Base-by-base conservation (phyloP, 1,140 invertebrate genomes). In the Belonocnema kinseyi region DNA sequence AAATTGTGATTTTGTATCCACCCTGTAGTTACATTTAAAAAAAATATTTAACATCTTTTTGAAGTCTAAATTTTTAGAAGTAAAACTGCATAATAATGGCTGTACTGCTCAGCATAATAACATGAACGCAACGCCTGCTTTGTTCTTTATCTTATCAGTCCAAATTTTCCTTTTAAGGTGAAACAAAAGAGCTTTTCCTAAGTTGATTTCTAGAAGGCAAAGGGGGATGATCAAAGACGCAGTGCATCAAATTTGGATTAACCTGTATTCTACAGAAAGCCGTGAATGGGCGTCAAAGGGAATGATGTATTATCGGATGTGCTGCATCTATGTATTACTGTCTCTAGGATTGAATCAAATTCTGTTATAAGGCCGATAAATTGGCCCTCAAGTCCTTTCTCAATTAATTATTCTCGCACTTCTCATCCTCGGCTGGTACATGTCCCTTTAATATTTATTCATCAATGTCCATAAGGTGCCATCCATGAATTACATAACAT, bases 271-370 rank as follows among this genome's bases (percentile, higher is more conserved):
- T 26, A 66, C 26, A 66, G 33, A 66, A 66, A 66, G 61, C 21
- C 61, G 46, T 66, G 61, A n/a, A 40, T 66, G 40, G 61, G 33
- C 61, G 26, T 66, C 61, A 66, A 66, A 66, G 61, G 61, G 61
- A 66, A 66, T 66, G 61, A 66, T 66, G 61, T 66, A 66, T 66
- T 66, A 66, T 66, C 61, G 61, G 61, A 66, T 66, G 33, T 61
- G 40, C 13, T 16, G 58, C 26, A 26, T 40, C 13, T 33, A 40
- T 66, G 61, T 66, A 46, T 46, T 66, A 66, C 46, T 66, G 61
- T 66, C 61, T 61, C 58, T 33, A 26, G n/a, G 61, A 16, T 16
- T 40, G 61, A 66, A 66, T 66, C 61, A 66, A 33, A 66, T 33
- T 66, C 61, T 13, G 61, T 21, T 66, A 46, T 10, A 66, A 14